Percentiles rank a stretch among this genome's conserved stretches.
Evolutionary conservation across 2,113 vertebrate species (phyloP).

Genomic region (rabbit (Oryctolagus cuniculus)): mOryCun1.1 NC_091433.1:104138501-104139000

Average conservation of each 20-base stretch:
- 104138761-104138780: slow-evolving; percentile 77
- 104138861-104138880: slow-evolving; percentile 76
- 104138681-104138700: slow-evolving; percentile 85
- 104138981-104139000: slow-evolving; percentile 85
- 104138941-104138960: slow-evolving; percentile 85
- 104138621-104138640: slow-evolving; percentile 87
- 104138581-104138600: slow-evolving; percentile 87
- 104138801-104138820: slow-evolving; percentile 60
- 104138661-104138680: slow-evolving; percentile 87
- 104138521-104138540: slow-evolving; percentile 86
- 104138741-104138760: slow-evolving; percentile 69
- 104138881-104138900: slow-evolving; percentile 77
- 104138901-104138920: slow-evolving; percentile 80
- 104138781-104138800: slow-evolving; percentile 77
- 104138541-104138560: slow-evolving; percentile 88
- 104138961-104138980: slow-evolving; percentile 83
- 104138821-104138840: slow-evolving; percentile 80
- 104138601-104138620: slow-evolving; percentile 84
- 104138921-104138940: slow-evolving; percentile 85
- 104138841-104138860: slow-evolving; percentile 65
- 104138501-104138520: slow-evolving; percentile 78
- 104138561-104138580: slow-evolving; percentile 87
- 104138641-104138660: slow-evolving; percentile 89
- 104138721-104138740: slow-evolving; percentile 79
- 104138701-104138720: slow-evolving; percentile 66